phyloP scores from a whole-genome alignment of 2,888 invertebrate genomes.

The Ormyrus labotus region DNA sequence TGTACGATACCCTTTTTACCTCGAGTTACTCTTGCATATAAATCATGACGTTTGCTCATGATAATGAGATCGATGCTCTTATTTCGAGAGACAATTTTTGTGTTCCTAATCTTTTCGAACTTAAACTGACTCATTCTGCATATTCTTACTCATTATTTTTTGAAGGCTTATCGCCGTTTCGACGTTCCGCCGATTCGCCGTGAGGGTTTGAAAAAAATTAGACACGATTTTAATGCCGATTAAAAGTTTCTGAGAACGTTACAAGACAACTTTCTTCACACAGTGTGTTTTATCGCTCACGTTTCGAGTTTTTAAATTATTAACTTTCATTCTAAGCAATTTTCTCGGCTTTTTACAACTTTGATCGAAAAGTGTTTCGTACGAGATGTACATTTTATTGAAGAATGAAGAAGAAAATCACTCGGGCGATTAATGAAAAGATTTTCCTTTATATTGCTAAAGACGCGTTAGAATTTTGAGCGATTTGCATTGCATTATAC shows the following conservation, averaged over 20 bases:
- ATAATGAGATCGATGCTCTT: conserved; percentile 49
- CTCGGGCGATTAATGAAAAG: neutral
- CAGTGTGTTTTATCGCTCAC: conserved; percentile 31
- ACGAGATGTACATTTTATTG: neutral
- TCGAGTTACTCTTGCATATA: conserved; percentile 39
- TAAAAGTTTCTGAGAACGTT: conserved; percentile 37
- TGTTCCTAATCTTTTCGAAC: conserved; percentile 44
- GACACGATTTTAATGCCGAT: conserved; percentile 22
- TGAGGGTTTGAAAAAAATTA: conserved; percentile 31
- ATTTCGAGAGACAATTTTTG: conserved; percentile 36
- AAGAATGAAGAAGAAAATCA: neutral
- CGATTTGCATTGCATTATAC: no score
- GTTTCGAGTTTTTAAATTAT: conserved; percentile 12
- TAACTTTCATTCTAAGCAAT: no score
- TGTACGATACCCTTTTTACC: conserved; percentile 47
- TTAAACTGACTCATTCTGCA: conserved; percentile 36
- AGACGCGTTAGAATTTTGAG: no score
- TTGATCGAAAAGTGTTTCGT: neutral
- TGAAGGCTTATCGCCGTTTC: conserved; percentile 15
- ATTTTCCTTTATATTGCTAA: no score
- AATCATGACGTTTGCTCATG: conserved; percentile 20
- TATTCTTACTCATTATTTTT: conserved; percentile 4
- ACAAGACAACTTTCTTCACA: neutral
- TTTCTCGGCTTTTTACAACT: no score
- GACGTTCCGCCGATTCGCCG: conserved; percentile 37